Base-by-base conservation (phyloP, 2,797 vertebrate genomes). In the Lagocephalus sceleratus region DNA sequence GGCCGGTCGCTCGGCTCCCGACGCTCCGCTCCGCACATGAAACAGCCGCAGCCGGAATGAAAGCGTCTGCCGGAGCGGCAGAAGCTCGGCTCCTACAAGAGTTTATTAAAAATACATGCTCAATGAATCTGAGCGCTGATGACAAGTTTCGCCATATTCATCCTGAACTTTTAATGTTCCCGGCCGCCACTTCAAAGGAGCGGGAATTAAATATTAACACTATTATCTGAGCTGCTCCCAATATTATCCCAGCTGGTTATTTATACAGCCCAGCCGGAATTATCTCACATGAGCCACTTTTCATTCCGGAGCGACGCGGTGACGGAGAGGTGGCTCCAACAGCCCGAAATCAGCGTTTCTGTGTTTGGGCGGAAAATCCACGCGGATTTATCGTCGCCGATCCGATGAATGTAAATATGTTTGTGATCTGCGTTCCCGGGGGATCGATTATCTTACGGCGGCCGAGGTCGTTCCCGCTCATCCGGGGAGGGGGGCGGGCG, bases 91-190 rank as follows among this genome's bases (percentile, higher is more conserved):
- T 78, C 73, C 64, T 74, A 80, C 84, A 79, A 72, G 79, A 75
- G 19, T 64, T 59, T 20, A 87, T 89, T 87, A 89, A 87, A 89
- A 82, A 89, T 82, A 73, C 76, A 87, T 86, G 81, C 56, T 63
- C 51, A 60, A 82, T 76, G 76, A 85, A 83, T 85, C 63, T 67
- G 68, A 71, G 73, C 61, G 79, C 70, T 75, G 79, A 84, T 80
- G 82, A 82, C 83, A 86, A 85, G 66, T 83, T 78, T 79, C 70
- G 73, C 69, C 72, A 72, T 75, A 86, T 85, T 83, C 73, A 72
- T 82, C 81, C 75, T 78, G 79, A 89, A 85, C 80, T 88, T 83
- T 75, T 79, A 78, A 83, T 76, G 69, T 80, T 72, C 65, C 66
- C 68, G 51, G 73, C 73, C 58, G 15, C 14, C 17, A 70, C 82